These are phyloP conservation scores for Stegostoma tigrinum DNA, from an alignment of 2,113 vertebrate genomes.

Conservation along the genomic window DNA sequence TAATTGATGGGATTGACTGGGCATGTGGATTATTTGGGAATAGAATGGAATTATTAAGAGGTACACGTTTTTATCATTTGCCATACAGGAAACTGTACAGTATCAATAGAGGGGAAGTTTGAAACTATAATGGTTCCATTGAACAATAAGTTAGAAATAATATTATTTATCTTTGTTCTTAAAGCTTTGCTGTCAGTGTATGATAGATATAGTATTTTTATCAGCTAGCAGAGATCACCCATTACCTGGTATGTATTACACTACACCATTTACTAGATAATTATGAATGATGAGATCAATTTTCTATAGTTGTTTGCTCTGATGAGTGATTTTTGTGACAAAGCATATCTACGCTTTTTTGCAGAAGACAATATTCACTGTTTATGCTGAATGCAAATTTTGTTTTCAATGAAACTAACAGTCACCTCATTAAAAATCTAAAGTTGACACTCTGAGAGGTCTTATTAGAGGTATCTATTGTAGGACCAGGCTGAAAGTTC, in stretches of 20 bases:
- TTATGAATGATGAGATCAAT: too few species aligned
- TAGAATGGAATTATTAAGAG: neutral
- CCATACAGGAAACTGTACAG: too few species aligned
- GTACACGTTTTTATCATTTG: neutral
- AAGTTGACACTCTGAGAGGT: neutral
- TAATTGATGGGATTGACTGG: too few species aligned
- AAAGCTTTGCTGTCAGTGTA: neutral
- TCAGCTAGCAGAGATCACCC: neutral
- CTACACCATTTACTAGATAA: neutral
- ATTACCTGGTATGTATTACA: neutral
- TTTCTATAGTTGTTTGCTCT: neutral
- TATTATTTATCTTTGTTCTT: neutral
- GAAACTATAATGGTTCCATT: neutral
- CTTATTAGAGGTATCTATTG: neutral
- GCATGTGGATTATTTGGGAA: neutral
- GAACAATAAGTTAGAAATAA: neutral
- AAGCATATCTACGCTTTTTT: neutral
- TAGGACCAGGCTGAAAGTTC: neutral
- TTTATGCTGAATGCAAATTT: neutral
- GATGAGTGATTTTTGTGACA: neutral
- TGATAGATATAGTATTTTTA: neutral
- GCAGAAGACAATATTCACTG: neutral
- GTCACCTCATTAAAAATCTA: neutral
- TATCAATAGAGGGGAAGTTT: neutral
- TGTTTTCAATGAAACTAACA: neutral